Base-by-base conservation (phyloP, 2,797 vertebrate genomes). In the Hydrocynus forskahlii region DNA sequence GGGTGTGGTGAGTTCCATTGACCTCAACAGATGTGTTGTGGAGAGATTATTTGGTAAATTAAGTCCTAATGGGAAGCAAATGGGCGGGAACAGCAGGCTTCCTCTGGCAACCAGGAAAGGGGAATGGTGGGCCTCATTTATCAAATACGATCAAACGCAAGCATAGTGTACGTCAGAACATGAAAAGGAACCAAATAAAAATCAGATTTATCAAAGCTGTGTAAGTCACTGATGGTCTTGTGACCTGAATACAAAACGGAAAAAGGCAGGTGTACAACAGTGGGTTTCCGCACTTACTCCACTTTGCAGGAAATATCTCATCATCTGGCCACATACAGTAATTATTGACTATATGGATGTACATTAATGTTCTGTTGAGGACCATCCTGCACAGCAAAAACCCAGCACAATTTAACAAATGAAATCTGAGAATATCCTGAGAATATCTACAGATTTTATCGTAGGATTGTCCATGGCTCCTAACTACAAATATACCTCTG, bases 21-120 rank as follows among this genome's bases (percentile, higher is more conserved):
- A 86, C 77, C 80, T 19, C 59, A 76, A 12, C 87, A 84, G 79
- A 83, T 85, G 85, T 84, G 50, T 45, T 63, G 35, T 38, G 52
- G 59, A 71, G 71, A 64, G 62, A 77, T 85, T 85, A 75, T 48
- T 57, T 73, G 43, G 69, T 76, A 82, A 83, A 86, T 75, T 70
- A 74, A 57, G 17, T 63, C 55, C 55, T 83, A 87, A 86, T 86
- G 77, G 48, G 54, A 80, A 85, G 78, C 77, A 88, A 74, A 76
- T 86, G 80, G 75, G n/a, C 40, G 66, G 63, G 64, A 85, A 84
- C 70, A 35, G 48, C 75, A n/a, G 45, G 72, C 59, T 83, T 81
- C 60, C 77, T 81, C 75, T 85, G 82, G 76, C 79, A 50, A 45
- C 19, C 8, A n/a, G 67, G 76, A 81, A 79, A 73, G 43, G 35